Evolutionary conservation across 2,888 invertebrate species (phyloP).

Genomic region (Cylindroiulus punctatus): DNA sequence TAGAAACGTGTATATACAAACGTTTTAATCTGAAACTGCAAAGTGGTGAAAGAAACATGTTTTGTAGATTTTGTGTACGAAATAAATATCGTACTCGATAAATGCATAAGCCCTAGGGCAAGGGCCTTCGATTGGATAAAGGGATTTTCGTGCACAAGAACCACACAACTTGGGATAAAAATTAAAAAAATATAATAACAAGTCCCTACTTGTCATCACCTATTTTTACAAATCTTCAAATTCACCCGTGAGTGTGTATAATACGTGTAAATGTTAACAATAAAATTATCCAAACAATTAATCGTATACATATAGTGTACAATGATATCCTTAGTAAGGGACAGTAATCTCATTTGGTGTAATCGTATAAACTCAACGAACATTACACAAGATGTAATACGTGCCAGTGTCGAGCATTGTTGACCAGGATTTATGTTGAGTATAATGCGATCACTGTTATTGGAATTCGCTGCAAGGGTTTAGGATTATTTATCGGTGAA

Average conservation of each 20-base stretch:
- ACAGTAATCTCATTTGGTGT: neutral
- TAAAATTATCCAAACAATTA: slow-evolving; percentile 41
- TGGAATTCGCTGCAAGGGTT: neutral
- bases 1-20: neutral
- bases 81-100: neutral
- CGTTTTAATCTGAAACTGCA: neutral
- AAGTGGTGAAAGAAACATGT: neutral
- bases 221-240: slow-evolving; percentile 35
- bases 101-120: neutral
- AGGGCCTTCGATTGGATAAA: slow-evolving; percentile 5
- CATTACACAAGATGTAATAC: neutral
- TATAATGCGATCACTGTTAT: neutral
- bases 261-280: slow-evolving; percentile 45
- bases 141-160: slow-evolving; percentile 31
- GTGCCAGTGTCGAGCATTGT: neutral
- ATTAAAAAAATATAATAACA: slow-evolving; percentile 45
- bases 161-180: slow-evolving; percentile 23
- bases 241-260: slow-evolving; percentile 45
- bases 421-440: too few species aligned
- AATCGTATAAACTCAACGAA: neutral
- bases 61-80: neutral
- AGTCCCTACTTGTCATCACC: slow-evolving; percentile 39
- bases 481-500: neutral
- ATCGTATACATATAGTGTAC: slow-evolving; percentile 20
- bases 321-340: neutral